Percentiles rank a stretch among this genome's conserved stretches.
Evolutionary conservation across 2,888 invertebrate species (phyloP).

Genomic region (Pterobdella sp.): DNA sequence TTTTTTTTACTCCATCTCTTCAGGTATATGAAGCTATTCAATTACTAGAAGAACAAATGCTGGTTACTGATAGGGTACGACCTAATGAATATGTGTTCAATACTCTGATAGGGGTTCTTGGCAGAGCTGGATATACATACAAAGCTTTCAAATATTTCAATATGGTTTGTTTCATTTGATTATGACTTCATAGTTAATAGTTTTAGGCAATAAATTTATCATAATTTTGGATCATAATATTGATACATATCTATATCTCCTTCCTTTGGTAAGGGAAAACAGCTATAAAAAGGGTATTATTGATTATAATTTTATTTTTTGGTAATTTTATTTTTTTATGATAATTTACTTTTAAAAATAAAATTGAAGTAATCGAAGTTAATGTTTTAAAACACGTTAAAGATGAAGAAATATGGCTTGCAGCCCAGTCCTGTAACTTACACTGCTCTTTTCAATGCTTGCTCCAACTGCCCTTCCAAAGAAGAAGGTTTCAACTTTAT

Average conservation of each 20-base stretch:
- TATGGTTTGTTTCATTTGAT: constrained; percentile 48
- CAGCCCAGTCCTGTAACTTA: constrained; percentile 66
- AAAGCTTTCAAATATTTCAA: constrained; percentile 76
- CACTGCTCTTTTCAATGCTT: constrained; percentile 79
- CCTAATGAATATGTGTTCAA: constrained; percentile 72
- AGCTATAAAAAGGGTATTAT: too few species aligned
- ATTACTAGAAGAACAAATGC: constrained; percentile 68
- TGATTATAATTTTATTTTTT: too few species aligned
- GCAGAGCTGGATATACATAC: constrained; percentile 71
- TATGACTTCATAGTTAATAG: background rate
- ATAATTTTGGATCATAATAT: too few species aligned
- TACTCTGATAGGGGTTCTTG: constrained; percentile 74
- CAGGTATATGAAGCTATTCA: constrained; percentile 65
- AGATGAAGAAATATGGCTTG: constrained; percentile 70
- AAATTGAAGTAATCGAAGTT: too few species aligned
- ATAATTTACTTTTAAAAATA: too few species aligned
- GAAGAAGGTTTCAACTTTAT: constrained; percentile 55
- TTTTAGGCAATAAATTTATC: too few species aligned
- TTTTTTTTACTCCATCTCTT: too few species aligned
- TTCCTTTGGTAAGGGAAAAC: too few species aligned
- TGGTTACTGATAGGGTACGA: constrained; percentile 65
- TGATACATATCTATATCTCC: too few species aligned
- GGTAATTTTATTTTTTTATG: too few species aligned
- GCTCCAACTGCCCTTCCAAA: constrained; percentile 66
- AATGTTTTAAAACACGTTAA: too few species aligned